These are phyloP conservation scores for Hippopotamyrus pictus DNA, from an alignment of 2,797 vertebrate genomes.

Conservation along the genomic window DNA sequence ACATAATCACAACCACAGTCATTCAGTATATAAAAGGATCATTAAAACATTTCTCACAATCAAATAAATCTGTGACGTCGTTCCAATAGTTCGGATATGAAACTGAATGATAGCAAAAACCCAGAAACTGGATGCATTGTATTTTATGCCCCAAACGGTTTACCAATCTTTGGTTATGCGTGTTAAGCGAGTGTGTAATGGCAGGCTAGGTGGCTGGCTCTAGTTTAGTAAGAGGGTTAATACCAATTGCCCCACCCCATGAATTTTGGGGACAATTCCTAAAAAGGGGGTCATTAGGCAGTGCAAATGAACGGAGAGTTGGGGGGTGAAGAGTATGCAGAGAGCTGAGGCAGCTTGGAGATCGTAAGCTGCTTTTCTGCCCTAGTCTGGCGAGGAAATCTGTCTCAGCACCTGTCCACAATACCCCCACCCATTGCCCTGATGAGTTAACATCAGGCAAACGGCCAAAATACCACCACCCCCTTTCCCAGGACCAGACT, in stretches of 20 bases:
- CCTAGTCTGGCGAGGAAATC: slow-evolving; percentile 56
- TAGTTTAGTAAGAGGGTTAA: neutral
- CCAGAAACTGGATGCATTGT: neutral
- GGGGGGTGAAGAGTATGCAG: slow-evolving; percentile 12
- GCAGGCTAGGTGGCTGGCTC: neutral
- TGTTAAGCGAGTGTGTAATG: neutral
- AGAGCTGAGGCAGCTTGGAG: slow-evolving; percentile 31
- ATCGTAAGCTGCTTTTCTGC: slow-evolving; percentile 60
- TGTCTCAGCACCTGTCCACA: slow-evolving; percentile 38
- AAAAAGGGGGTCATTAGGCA: slow-evolving; percentile 17
- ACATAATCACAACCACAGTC: neutral
- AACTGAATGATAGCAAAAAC: neutral
- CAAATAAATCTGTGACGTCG: neutral
- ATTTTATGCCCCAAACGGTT: neutral
- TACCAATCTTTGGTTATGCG: neutral
- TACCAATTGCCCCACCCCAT: neutral
- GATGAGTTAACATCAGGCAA: slow-evolving; percentile 3
- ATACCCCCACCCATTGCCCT: neutral
- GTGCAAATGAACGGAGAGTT: slow-evolving; percentile 43
- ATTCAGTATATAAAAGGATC: neutral
- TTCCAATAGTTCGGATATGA: neutral
- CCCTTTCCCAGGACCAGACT: neutral
- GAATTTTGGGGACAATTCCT: slow-evolving; percentile 2
- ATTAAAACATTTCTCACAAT: neutral
- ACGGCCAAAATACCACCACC: neutral